Base-by-base conservation (phyloP, 2,797 vertebrate species). In the Enteromius viviparus region DNA sequence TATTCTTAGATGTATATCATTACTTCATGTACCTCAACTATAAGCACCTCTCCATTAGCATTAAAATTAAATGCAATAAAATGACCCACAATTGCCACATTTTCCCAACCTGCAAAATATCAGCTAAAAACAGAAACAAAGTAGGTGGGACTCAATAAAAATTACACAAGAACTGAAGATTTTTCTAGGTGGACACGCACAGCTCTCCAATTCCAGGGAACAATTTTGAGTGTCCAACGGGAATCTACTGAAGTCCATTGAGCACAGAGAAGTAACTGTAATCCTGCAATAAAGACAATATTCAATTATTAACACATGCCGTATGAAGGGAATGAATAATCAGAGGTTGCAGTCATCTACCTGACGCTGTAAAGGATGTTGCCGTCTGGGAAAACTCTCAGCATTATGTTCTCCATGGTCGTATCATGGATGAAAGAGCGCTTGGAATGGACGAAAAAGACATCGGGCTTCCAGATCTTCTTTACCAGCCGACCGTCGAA, bases 191-290 rank as follows among this genome's bases (percentile, higher is more conserved):
- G 71, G 32, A 77, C 12, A 94, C 96, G 97, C 91, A 98, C 96
- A 97, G 94, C 96, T 98, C 94, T 98, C 96, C 90, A 97, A 93
- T 90, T 97, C 95, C 89, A 98, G 91, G 3, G 96, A 97, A 81
- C 96, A 97, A 88, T 96, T 97, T 90, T 97, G 96, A 14, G 95
- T 96, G 92, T 98, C 96, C 91, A 97, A 93, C 87, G 96, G 97
- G 92, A 98, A 97, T 85, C 94, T 96, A 86, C 95, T 97, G 93
- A 97, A 98, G 92, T 97, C 97, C 96, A 97, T 97, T 42, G 96
- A 95, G 89, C 96, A 97, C 92, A 96, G 95, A 58, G 96, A 94
- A 3, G 96, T 97, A 84, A 97, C 96, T 0, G 96, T 98, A 86
- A 97, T 95, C 93, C 96, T 98, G 89, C 29, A 90, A n/a, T 47